phyloP scores from a whole-genome alignment of 2,888 invertebrate species.

The Pachliopta kotzebuea region DNA sequence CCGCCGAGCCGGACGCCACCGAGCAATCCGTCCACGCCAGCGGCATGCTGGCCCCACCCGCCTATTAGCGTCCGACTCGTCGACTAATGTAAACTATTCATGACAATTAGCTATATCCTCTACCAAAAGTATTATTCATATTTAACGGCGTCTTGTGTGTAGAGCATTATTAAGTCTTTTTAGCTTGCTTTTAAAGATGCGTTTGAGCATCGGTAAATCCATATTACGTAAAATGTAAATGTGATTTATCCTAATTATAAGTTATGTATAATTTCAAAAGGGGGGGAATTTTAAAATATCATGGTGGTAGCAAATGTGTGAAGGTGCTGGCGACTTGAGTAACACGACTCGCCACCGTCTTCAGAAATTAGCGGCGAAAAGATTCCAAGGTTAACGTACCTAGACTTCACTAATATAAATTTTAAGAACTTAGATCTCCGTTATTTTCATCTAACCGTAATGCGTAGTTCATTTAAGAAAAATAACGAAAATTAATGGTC shows the following conservation, averaged over 20 bases:
- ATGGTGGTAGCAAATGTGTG: constrained; percentile 56
- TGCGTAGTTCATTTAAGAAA: constrained; percentile 69
- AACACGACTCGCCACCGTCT: constrained; percentile 75
- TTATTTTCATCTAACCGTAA: constrained; percentile 67
- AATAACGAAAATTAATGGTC: constrained; percentile 55
- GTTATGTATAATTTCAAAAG: constrained; percentile 48
- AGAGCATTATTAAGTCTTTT: constrained; percentile 48
- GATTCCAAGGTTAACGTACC: constrained; percentile 62
- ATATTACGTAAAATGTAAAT: constrained; percentile 53
- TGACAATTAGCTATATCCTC: constrained; percentile 59
- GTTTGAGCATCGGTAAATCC: constrained; percentile 46
- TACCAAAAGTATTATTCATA: constrained; percentile 77
- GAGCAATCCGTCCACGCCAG: constrained; percentile 75
- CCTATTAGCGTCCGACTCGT: constrained; percentile 66
- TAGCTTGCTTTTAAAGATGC: constrained; percentile 59
- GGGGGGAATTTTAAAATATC: constrained; percentile 61
- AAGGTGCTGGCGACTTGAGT: constrained; percentile 77
- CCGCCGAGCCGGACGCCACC: constrained; percentile 82
- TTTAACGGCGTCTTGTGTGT: constrained; percentile 52
- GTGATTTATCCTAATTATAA: constrained; percentile 55
- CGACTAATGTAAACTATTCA: constrained; percentile 42
- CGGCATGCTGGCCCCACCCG: constrained; percentile 78
- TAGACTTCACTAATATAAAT: constrained; percentile 60
- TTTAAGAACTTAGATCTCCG: constrained; percentile 70
- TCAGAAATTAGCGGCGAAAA: constrained; percentile 66